phyloP scores from a whole-genome alignment of 2,113 vertebrate genomes.

The Pholis gunnellus region DNA sequence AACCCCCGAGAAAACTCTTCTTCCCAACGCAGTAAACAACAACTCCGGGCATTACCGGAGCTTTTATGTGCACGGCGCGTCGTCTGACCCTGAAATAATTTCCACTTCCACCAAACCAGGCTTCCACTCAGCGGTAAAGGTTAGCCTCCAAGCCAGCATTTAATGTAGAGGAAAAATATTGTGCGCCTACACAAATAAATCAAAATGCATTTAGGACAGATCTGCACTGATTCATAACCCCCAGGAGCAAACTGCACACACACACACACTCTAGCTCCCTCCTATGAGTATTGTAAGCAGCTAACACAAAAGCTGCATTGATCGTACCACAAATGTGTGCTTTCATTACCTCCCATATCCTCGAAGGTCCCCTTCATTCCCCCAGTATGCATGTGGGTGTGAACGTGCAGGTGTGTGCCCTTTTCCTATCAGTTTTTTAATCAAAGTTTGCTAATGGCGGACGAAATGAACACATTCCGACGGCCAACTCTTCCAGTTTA shows the following conservation, averaged over 20 bases:
- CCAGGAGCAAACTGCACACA: conserved; percentile 8
- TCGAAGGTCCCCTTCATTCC: conserved; percentile 26
- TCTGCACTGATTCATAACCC: conserved; percentile 48
- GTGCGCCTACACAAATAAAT: conserved; percentile 60
- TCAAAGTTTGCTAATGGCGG: conserved; percentile 54
- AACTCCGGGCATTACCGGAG: conserved; percentile 43
- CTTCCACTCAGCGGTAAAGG: conserved; percentile 64
- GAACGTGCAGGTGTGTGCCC: conserved; percentile 7
- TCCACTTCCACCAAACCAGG: conserved; percentile 38
- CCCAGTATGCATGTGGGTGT: conserved; percentile 24
- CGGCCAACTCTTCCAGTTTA: conserved; percentile 45
- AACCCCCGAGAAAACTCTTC: conserved; percentile 25
- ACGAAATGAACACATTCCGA: conserved; percentile 55
- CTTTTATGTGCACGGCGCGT: conserved; percentile 52
- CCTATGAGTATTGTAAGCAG: conserved; percentile 29
- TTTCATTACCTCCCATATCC: conserved; percentile 52
- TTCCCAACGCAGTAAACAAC: conserved; percentile 49
- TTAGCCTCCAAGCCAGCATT: conserved; percentile 62
- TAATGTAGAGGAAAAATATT: conserved; percentile 68
- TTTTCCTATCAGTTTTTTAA: conserved; percentile 49
- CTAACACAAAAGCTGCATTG: conserved; percentile 52
- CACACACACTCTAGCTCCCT: conserved; percentile 22
- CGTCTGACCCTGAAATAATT: conserved; percentile 70
- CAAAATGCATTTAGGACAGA: conserved; percentile 62
- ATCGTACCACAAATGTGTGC: conserved; percentile 46